Evolutionary conservation across 2,888 invertebrate genomes (phyloP).

Genomic region (Trachelus troglodyta): DNA sequence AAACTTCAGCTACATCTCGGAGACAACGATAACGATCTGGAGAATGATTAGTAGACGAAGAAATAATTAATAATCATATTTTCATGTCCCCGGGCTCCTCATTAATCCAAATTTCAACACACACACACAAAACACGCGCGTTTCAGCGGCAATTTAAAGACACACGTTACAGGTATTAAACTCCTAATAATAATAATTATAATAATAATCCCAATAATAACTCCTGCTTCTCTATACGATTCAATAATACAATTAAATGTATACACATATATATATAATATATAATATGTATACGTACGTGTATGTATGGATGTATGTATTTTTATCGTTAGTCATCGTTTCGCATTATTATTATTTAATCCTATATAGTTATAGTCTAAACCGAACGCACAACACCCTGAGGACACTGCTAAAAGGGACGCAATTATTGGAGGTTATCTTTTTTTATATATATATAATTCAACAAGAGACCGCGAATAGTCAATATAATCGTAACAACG

Average conservation of each 20-base stretch:
- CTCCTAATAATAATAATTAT: neutral
- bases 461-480: slow-evolving; percentile 44
- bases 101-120: neutral
- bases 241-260: neutral
- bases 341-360: slow-evolving; percentile 26
- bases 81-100: neutral
- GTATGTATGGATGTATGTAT: slow-evolving; percentile 22
- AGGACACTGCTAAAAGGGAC: slow-evolving; percentile 46
- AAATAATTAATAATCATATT: neutral
- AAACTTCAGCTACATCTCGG: neutral
- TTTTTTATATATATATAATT: slow-evolving; percentile 28
- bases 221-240: no score
- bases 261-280: slow-evolving; percentile 20
- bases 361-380: slow-evolving; percentile 27
- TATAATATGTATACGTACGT: slow-evolving; percentile 18
- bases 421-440: slow-evolving; percentile 35
- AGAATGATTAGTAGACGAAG: neutral
- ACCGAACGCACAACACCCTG: slow-evolving; percentile 44
- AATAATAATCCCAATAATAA: neutral
- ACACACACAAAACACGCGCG: no score
- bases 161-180: neutral
- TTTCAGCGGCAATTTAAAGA: neutral
- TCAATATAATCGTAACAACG: no score
- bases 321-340: slow-evolving; percentile 28
- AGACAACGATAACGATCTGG: neutral